Evolutionary conservation across 2,797 vertebrate genomes (phyloP), one percentile per base, ranked within the genome.

Genomic region (Malurus splendens): DNA sequence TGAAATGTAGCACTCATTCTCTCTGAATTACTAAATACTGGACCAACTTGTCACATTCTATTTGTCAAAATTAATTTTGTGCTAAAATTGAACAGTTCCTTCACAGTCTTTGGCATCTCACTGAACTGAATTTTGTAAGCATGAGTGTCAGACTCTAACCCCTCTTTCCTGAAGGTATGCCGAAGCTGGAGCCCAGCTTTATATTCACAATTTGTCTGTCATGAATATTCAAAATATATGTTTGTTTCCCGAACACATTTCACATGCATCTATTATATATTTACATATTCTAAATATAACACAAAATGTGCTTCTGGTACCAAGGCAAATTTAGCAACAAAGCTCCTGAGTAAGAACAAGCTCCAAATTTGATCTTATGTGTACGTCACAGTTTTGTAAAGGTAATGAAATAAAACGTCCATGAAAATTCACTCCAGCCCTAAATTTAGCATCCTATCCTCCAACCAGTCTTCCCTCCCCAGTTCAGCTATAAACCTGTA

Each of bases 281-380:
- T 89, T 73, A 81, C 30, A 51, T 76, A 86, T 38, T 62, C 74
- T 88, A 94, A 88, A 89, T 25, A 57, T 32, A 91, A 85, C 23
- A 57, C 25, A 65, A 76, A 85, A 76, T 14, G 12, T 47, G 24
- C n/a, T 80, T 51, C 75, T 68, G 52, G 9, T 81, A 80, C 44
- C 14, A 48, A 68, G 30, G 45, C 68, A 83, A 52, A 39, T 51
- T 79, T 23, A 66, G 54, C 65, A 88, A 60, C 51, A 56, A n/a
- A 83, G 30, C 50, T 73, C 67, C 45, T 25, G 39, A 60, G 28
- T 61, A 91, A 90, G n/a, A 79, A 65, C 7, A 79, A 88, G 51
- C 16, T 82, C 68, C 66, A 87, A 67, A 87, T 54, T 70, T 6
- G 5, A 76, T 57, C n/a, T 67, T 64, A n/a, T 1, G 20, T 47